phyloP scores from a whole-genome alignment of 2,888 invertebrate species.

The Chromoteleia sp. region DNA sequence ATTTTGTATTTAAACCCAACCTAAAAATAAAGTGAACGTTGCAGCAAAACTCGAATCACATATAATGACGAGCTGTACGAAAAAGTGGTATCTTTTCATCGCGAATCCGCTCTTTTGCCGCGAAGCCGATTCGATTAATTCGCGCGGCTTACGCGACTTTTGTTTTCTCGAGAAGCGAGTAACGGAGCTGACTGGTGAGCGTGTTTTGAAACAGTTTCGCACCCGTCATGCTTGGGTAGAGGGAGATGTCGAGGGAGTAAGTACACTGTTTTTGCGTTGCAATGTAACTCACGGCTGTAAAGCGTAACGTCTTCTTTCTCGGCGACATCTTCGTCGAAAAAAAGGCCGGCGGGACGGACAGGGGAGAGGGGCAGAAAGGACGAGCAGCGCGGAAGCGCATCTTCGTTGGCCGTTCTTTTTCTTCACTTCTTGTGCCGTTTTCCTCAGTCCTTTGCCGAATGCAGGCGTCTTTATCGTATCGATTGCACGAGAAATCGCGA shows the following conservation, averaged over 20 bases:
- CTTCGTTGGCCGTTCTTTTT: conserved; percentile 33
- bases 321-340: conserved; percentile 43
- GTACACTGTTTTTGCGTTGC: conserved; percentile 72
- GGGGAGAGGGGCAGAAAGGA: not conserved
- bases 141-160: conserved; percentile 47
- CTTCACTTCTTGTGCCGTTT: conserved; percentile 42
- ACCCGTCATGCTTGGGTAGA: conserved; percentile 66
- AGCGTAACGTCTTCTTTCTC: conserved; percentile 60
- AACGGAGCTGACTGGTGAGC: conserved; percentile 65
- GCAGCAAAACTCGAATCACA: too few relatives aligned
- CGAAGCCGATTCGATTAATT: conserved; percentile 49
- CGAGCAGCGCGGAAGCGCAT: conserved; percentile 16
- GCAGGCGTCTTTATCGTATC: conserved; percentile 68
- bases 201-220: conserved; percentile 71
- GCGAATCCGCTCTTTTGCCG: not conserved
- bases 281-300: conserved; percentile 71
- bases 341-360: conserved; percentile 18
- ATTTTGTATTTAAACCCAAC: too few relatives aligned
- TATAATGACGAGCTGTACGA: not conserved
- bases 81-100: conserved; percentile 15
- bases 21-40: too few relatives aligned
- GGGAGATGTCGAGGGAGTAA: conserved; percentile 68
- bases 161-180: conserved; percentile 49
- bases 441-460: conserved; percentile 47
- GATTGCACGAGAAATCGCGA: conserved; percentile 60